These are phyloP conservation scores for Tipula vernalis DNA, from an alignment of 2,888 invertebrate species.

Conservation along the genomic window DNA sequence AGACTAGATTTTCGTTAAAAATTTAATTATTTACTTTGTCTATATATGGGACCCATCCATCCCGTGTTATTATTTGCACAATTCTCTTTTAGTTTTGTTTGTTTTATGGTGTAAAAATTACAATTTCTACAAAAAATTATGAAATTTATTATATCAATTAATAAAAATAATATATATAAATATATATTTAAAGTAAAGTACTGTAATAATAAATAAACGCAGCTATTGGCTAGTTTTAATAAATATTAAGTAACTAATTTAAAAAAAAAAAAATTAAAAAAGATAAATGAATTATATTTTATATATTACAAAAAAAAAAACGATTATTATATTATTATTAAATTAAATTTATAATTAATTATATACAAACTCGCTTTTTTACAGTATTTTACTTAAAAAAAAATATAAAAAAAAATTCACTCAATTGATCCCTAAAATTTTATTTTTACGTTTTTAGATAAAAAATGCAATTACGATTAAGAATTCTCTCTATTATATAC, in stretches of 20 bases:
- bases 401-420: background rate
- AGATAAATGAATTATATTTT: slow-evolving; percentile 4
- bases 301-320: background rate
- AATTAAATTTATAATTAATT: slow-evolving; percentile 4
- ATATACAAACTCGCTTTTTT: slow-evolving; percentile 4
- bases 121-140: background rate
- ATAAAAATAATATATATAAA: background rate
- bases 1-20: background rate
- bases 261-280: background rate
- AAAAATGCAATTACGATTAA: background rate
- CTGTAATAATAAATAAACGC: background rate
- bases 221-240: background rate
- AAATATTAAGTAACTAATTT: background rate
- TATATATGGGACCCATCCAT: background rate
- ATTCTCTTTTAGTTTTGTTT: background rate
- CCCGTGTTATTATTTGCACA: background rate
- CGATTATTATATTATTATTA: background rate
- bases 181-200: slow-evolving; percentile 1
- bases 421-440: background rate
- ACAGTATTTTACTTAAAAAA: background rate
- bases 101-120: background rate
- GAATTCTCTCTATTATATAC: background rate
- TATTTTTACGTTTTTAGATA: background rate
- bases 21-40: background rate
- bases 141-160: background rate